Evolutionary conservation across 2,888 invertebrate genomes (phyloP), one percentile per base, ranked within the genome.

Genomic region (Dryococelus australis): DNA sequence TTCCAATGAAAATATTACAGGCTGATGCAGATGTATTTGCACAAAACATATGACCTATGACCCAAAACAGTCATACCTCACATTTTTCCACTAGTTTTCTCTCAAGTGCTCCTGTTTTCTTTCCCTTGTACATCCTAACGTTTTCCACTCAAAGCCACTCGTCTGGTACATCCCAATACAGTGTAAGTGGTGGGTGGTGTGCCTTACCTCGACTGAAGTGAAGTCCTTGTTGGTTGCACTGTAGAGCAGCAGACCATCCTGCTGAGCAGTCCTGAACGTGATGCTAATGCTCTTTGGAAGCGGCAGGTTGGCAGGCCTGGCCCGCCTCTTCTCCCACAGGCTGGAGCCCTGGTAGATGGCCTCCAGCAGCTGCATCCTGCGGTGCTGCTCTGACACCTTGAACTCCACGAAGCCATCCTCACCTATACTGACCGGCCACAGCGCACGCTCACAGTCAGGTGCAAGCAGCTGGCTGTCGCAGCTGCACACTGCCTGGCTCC

Each of bases 181-280:
- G 35, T 35, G 35, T 35, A 35, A 35, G 35, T 35, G 35, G 35
- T 35, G 4, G 35, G 35, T 35, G 35, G 47, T 8, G 0, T 10
- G 83, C 35, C 90, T 89, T 91, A 94, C 94, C 93, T 98, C 97
- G 88, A 98, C 93, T 2, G 97, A 94, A 1, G 98, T 98, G 91
- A 95, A 98, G 92, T 98, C 97, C 91, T 97, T 97, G 91, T 97
- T 97, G 78, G 97, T 97, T 0, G 97, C 96, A 1, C 98, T 95
- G 91, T 97, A 97, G 90, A 98, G 94, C n/a, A 99, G 92, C 51
- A 98, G 93, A 2, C 98, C 98, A 90, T 96, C 95, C 83, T 94
- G 93, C 91, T 95, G 95, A 27, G 95, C 94, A 0, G 98, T 98
- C 90, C 97, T 94, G 92, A 99, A 98, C 90, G 96, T 94, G 87